phyloP scores from a whole-genome alignment of 2,888 invertebrate genomes.

The Agrochola lota region DNA sequence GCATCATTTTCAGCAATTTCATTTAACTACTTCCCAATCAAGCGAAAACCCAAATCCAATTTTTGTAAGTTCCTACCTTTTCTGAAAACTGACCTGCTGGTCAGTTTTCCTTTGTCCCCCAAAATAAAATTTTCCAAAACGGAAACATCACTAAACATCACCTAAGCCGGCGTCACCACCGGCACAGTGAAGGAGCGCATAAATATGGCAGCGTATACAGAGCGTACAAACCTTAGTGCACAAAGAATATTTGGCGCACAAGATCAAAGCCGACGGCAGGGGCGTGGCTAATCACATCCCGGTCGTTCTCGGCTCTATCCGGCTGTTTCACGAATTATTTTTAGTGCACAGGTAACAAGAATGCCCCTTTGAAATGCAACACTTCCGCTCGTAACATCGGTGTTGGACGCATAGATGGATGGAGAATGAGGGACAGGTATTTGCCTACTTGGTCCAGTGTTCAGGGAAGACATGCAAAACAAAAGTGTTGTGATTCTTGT shows the following conservation, averaged over 20 bases:
- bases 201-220: slow-evolving; percentile 47
- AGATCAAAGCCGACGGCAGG: slow-evolving; percentile 80
- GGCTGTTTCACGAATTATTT: slow-evolving; percentile 80
- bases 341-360: slow-evolving; percentile 89
- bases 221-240: slow-evolving; percentile 59
- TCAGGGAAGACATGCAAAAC: slow-evolving; percentile 11
- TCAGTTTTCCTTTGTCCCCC: too few relatives aligned
- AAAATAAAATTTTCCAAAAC: background rate
- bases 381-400: slow-evolving; percentile 87
- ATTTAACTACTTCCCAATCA: background rate
- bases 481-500: background rate
- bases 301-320: slow-evolving; percentile 73
- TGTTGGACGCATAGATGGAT: slow-evolving; percentile 69
- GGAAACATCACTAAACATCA: slow-evolving; percentile 3
- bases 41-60: background rate
- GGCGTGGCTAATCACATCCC: slow-evolving; percentile 81
- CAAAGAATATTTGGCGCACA: slow-evolving; percentile 74
- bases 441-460: slow-evolving; percentile 54
- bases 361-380: slow-evolving; percentile 89
- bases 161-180: background rate
- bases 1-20: background rate
- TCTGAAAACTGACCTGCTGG: background rate
- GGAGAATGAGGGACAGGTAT: slow-evolving; percentile 21
- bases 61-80: background rate
- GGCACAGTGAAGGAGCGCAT: slow-evolving; percentile 36